A percentile compares a stretch with the other conserved stretches of the same genome.
These are phyloP conservation scores for Eubucco bourcierii DNA, from an alignment of 2,113 vertebrate genomes.

Conservation along the genomic window DNA sequence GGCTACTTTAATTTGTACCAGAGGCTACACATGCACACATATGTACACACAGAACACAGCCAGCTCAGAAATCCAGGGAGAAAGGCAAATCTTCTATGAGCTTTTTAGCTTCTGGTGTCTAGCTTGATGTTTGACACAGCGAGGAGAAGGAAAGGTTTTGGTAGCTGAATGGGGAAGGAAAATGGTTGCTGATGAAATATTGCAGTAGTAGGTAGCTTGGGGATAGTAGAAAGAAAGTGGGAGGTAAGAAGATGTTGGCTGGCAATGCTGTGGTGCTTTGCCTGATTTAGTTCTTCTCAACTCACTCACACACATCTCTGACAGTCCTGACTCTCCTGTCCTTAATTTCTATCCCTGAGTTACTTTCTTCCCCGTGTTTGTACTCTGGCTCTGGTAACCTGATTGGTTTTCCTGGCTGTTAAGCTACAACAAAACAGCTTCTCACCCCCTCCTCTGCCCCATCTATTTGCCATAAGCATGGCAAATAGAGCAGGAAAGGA, in stretches of 20 bases:
- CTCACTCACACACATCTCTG: neutral
- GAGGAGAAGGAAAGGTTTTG: neutral
- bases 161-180: neutral
- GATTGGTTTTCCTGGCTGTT: neutral
- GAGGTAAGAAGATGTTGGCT: neutral
- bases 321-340: neutral
- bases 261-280: neutral
- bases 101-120: neutral
- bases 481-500: neutral
- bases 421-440: neutral
- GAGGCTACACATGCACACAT: neutral
- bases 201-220: neutral
- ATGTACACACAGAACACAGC: neutral
- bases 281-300: neutral
- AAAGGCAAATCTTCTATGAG: neutral
- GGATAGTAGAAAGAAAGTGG: neutral
- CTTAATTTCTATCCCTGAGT: neutral
- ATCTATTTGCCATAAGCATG: neutral
- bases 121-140: neutral
- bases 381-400: neutral
- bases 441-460: neutral
- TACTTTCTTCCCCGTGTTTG: constrained; percentile 19
- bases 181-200: neutral
- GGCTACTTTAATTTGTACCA: constrained; percentile 65
- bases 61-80: neutral